These are phyloP conservation scores for Loripinus fragilis DNA, from an alignment of 2,888 invertebrate species.

Conservation along the genomic window DNA sequence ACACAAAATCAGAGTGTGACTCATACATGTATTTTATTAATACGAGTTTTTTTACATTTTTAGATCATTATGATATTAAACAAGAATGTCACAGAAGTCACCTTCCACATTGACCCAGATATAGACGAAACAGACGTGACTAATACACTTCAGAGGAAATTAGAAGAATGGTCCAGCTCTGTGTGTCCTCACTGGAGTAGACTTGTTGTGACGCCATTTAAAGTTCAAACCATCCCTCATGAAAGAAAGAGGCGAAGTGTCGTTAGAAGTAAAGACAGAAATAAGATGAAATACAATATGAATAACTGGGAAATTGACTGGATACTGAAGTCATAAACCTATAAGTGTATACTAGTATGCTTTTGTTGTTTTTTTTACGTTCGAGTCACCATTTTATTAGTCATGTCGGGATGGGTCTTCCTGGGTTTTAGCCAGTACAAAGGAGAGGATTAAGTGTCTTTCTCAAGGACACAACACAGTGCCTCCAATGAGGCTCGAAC, in stretches of 20 bases:
- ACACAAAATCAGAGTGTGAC: too few species aligned
- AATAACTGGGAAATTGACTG: constrained; percentile 70
- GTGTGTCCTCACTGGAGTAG: constrained; percentile 63
- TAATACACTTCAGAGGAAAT: constrained; percentile 57
- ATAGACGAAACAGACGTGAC: constrained; percentile 57
- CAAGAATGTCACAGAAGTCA: constrained; percentile 54
- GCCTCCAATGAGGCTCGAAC: too few species aligned
- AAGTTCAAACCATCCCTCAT: constrained; percentile 47
- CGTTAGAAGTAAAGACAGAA: constrained; percentile 61
- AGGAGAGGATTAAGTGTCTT: too few species aligned
- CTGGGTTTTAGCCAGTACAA: too few species aligned
- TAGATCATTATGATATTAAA: constrained; percentile 70
- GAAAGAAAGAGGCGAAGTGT: constrained; percentile 55
- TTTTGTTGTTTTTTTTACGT: too few species aligned
- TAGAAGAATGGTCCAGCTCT: constrained; percentile 64
- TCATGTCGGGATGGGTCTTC: too few species aligned
- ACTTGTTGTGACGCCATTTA: constrained; percentile 60
- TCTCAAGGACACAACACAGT: too few species aligned
- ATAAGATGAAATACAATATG: constrained; percentile 56
- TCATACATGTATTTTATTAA: too few species aligned
- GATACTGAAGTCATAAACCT: constrained; percentile 55
- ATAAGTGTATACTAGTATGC: too few species aligned
- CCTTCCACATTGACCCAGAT: constrained; percentile 53
- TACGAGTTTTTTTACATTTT: too few species aligned
- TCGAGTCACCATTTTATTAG: too few species aligned